Evolutionary conservation across 2,888 invertebrate genomes (phyloP).

Genomic region (Ophion ellenae): DNA sequence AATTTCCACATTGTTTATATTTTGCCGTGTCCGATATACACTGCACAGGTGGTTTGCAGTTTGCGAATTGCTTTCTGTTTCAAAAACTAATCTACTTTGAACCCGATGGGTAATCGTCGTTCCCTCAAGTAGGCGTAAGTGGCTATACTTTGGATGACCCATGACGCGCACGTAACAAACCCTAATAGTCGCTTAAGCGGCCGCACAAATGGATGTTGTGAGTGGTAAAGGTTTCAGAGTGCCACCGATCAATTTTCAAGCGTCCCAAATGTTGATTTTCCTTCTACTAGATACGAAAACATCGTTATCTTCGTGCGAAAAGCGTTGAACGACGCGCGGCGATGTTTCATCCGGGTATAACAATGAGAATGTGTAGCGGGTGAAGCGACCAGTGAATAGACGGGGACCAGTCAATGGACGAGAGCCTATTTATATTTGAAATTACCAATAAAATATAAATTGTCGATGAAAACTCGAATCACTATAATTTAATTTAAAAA

Average conservation of each 20-base stretch:
- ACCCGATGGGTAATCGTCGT: slow-evolving; percentile 1
- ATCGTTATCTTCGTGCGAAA: background rate
- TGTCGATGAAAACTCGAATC: too few relatives aligned
- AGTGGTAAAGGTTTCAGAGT: background rate
- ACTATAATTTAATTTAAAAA: too few relatives aligned
- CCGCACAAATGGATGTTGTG: slow-evolving; percentile 10
- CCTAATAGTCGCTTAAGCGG: slow-evolving; percentile 51
- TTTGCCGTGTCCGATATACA: background rate
- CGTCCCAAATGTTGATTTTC: background rate
- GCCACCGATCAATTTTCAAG: slow-evolving; percentile 3
- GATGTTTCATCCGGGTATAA: background rate
- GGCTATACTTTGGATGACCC: background rate
- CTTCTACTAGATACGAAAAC: slow-evolving; percentile 2
- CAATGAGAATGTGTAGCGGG: background rate
- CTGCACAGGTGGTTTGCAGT: background rate
- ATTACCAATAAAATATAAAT: too few relatives aligned
- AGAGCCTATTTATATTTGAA: too few relatives aligned
- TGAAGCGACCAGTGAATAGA: too few relatives aligned
- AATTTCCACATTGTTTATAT: background rate
- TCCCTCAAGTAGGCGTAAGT: slow-evolving; percentile 4
- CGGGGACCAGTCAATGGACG: too few relatives aligned
- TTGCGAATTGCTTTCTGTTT: background rate
- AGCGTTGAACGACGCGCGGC: background rate
- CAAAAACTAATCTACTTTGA: background rate
- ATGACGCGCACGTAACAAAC: slow-evolving; percentile 43